Conservation (phyloP, 2,888 invertebrate genomes). For the Cerastoderma edule region DNA sequence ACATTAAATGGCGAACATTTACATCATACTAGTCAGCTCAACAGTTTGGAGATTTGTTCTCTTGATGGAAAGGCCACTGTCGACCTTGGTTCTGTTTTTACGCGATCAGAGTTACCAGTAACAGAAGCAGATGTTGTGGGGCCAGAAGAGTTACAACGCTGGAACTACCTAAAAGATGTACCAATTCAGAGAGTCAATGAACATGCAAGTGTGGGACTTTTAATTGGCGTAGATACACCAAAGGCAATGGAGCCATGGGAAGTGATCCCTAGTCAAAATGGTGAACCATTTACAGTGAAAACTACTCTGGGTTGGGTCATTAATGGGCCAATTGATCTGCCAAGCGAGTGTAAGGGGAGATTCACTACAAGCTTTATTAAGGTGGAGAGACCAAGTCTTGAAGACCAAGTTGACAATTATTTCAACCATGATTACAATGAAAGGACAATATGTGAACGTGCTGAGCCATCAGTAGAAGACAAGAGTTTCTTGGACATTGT, state of each 20-base stretch:
- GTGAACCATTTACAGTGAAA: constrained; percentile 46
- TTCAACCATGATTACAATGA: constrained; percentile 49
- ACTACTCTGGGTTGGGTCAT: constrained; percentile 44
- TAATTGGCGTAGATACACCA: constrained; percentile 51
- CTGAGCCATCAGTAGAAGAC: constrained; percentile 36
- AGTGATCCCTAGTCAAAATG: constrained; percentile 36
- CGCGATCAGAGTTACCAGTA: constrained; percentile 28
- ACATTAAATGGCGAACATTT: background rate
- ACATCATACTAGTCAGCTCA: constrained; percentile 10
- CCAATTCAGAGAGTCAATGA: constrained; percentile 33
- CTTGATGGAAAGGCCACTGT: constrained; percentile 26
- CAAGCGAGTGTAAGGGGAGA: background rate
- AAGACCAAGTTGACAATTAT: constrained; percentile 11
- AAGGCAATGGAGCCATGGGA: constrained; percentile 58
- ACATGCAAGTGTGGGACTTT: constrained; percentile 44
- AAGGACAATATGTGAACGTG: constrained; percentile 27
- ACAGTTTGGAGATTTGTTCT: constrained; percentile 29
- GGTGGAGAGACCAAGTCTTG: background rate
- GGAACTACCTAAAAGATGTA: constrained; percentile 36
- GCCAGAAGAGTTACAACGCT: constrained; percentile 11
- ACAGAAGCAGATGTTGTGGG: constrained; percentile 23
- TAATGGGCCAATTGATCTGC: constrained; percentile 29
- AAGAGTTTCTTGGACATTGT: constrained; percentile 30
- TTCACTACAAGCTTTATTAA: constrained; percentile 1
- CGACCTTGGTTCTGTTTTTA: constrained; percentile 25